These are phyloP conservation scores for Halictus ligatus DNA, from an alignment of 2,888 invertebrate genomes.

Conservation along the genomic window DNA sequence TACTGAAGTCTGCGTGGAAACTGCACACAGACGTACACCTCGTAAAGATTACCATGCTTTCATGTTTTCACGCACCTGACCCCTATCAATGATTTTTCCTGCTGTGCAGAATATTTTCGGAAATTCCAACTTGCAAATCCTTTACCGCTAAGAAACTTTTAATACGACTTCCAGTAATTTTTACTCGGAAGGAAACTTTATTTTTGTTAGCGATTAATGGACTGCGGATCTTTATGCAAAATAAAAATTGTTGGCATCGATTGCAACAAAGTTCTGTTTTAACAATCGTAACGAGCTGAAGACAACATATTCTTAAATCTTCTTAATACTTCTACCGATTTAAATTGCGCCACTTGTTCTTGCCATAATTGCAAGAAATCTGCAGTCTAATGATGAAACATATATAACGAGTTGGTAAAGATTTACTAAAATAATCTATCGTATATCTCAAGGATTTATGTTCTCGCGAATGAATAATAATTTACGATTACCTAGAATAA, in stretches of 20 bases:
- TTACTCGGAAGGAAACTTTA: neutral
- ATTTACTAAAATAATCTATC: neutral
- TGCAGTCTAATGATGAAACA: too few relatives aligned
- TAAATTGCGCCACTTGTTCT: too few relatives aligned
- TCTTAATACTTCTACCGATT: too few relatives aligned
- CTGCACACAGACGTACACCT: conserved; percentile 16
- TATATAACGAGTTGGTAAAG: neutral
- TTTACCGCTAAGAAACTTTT: neutral
- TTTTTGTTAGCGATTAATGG: neutral
- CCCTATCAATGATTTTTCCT: neutral
- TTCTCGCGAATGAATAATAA: neutral
- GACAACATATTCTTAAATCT: too few relatives aligned
- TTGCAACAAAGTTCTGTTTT: too few relatives aligned
- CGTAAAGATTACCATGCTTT: conserved; percentile 5
- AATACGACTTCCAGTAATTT: neutral
- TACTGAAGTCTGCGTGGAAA: conserved; percentile 47
- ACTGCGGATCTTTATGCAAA: too few relatives aligned
- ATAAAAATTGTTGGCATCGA: too few relatives aligned
- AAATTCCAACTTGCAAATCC: neutral
- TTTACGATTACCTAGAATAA: too few relatives aligned
- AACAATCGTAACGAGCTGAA: too few relatives aligned
- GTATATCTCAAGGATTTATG: neutral
- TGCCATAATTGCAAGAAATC: too few relatives aligned
- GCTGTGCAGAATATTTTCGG: neutral
- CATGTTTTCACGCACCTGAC: neutral